These are phyloP conservation scores for Sinocyclocheilus rhinocerous DNA, from an alignment of 2,113 vertebrate genomes.

Conservation along the genomic window DNA sequence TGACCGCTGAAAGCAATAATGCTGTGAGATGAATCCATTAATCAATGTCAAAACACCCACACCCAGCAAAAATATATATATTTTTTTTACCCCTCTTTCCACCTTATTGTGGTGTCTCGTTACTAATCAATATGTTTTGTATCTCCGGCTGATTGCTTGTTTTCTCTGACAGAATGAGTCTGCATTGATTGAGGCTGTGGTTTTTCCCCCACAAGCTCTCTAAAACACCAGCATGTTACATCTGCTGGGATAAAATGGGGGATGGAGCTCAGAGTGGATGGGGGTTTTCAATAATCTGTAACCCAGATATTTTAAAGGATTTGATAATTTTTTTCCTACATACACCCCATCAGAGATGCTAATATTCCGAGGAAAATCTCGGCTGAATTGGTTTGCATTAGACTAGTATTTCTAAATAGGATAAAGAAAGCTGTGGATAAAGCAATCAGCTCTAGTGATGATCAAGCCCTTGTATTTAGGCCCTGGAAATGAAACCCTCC, in stretches of 20 bases:
- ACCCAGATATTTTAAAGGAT: constrained; percentile 66
- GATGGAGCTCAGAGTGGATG: not conserved
- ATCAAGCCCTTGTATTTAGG: no score
- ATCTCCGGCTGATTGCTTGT: not conserved
- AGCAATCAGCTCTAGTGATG: no score
- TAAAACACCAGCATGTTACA: not conserved
- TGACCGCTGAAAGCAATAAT: not conserved
- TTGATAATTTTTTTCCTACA: constrained; percentile 60
- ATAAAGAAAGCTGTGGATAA: not conserved
- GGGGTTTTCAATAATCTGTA: constrained; percentile 54
- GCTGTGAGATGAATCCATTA: constrained; percentile 46
- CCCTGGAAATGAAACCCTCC: no score
- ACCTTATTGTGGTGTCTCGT: not conserved
- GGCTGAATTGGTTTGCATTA: not conserved
- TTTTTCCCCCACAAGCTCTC: not conserved
- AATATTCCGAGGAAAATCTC: not conserved
- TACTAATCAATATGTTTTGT: constrained; percentile 13
- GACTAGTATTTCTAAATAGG: not conserved
- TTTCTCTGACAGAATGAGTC: constrained; percentile 6
- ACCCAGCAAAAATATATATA: constrained; percentile 40
- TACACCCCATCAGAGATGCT: not conserved
- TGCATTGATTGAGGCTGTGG: not conserved
- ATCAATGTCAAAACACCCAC: constrained; percentile 55
- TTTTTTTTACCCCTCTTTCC: constrained; percentile 28
- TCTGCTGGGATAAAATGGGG: constrained; percentile 29